phyloP scores from a whole-genome alignment of 2,888 invertebrate genomes.

The Ferrisia virgata region DNA sequence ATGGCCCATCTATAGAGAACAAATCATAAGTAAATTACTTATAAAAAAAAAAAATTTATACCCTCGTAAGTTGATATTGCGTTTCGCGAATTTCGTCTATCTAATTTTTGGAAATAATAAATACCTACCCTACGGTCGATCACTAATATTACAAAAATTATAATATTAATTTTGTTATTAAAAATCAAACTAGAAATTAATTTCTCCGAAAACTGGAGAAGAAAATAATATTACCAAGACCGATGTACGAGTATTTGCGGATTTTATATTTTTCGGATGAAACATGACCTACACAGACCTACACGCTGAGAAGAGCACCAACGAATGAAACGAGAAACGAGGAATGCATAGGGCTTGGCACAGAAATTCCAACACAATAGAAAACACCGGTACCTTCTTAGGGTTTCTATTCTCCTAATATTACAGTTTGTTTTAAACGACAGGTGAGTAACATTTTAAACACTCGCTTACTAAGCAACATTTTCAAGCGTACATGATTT shows the following conservation, averaged over 20 bases:
- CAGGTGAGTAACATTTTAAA: slow-evolving; percentile 26
- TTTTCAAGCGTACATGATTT: background rate
- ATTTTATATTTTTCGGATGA: background rate
- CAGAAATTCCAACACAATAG: slow-evolving; percentile 17
- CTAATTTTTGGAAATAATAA: background rate
- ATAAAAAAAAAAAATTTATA: background rate
- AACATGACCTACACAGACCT: background rate
- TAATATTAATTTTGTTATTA: too few relatives aligned
- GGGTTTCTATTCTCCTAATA: background rate
- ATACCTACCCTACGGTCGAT: background rate
- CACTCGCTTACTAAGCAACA: slow-evolving; percentile 13
- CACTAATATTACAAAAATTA: background rate
- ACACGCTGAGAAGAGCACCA: background rate
- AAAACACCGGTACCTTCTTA: background rate
- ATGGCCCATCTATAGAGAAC: background rate
- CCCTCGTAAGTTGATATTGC: background rate
- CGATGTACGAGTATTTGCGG: background rate
- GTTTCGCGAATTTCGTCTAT: background rate
- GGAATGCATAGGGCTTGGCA: background rate
- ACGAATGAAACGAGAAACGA: background rate
- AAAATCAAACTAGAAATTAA: background rate
- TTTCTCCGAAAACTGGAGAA: background rate
- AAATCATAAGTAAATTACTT: background rate
- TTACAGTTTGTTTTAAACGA: slow-evolving; percentile 23
- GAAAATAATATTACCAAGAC: too few relatives aligned